Percentiles rank a stretch among this genome's conserved stretches.
phyloP scores from a whole-genome alignment of 2,113 vertebrate species.

The Proterorhinus semilunaris region DNA sequence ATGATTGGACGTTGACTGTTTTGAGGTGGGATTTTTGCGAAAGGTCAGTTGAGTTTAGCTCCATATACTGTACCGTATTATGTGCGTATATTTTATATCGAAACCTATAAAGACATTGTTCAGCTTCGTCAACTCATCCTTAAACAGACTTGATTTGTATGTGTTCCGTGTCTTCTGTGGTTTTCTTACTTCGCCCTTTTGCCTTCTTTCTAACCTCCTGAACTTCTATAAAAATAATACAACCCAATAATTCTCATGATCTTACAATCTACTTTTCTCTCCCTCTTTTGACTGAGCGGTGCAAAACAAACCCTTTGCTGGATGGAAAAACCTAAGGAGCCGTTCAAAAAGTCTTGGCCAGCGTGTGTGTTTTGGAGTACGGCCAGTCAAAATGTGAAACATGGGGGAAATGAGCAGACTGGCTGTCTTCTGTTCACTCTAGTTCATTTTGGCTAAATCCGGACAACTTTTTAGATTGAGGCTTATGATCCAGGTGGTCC shows the following conservation, averaged over 20 bases:
- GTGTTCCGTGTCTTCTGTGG: background rate
- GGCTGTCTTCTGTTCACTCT: slow-evolving; percentile 70
- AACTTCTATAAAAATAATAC: slow-evolving; percentile 3
- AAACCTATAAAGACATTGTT: no score
- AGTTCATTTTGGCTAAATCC: slow-evolving; percentile 66
- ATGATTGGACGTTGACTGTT: no score
- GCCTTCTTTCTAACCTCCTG: slow-evolving; percentile 2
- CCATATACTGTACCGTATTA: no score
- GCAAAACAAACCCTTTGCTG: slow-evolving; percentile 37
- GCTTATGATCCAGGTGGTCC: slow-evolving; percentile 67
- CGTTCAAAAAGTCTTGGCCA: slow-evolving; percentile 66
- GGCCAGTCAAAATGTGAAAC: slow-evolving; percentile 70
- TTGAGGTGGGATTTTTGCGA: no score
- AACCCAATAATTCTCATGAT: slow-evolving; percentile 3
- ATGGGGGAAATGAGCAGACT: slow-evolving; percentile 69
- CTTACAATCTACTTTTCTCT: slow-evolving; percentile 50
- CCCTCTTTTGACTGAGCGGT: slow-evolving; percentile 24
- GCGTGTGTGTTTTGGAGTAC: slow-evolving; percentile 68
- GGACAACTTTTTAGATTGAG: slow-evolving; percentile 52
- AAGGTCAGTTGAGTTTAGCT: no score
- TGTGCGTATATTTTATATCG: no score
- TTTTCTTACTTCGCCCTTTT: background rate
- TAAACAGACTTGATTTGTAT: background rate
- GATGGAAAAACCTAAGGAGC: slow-evolving; percentile 72
- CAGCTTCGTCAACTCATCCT: background rate